These are phyloP conservation scores for Epiblema foenella DNA, from an alignment of 2,888 invertebrate species.

Conservation along the genomic window DNA sequence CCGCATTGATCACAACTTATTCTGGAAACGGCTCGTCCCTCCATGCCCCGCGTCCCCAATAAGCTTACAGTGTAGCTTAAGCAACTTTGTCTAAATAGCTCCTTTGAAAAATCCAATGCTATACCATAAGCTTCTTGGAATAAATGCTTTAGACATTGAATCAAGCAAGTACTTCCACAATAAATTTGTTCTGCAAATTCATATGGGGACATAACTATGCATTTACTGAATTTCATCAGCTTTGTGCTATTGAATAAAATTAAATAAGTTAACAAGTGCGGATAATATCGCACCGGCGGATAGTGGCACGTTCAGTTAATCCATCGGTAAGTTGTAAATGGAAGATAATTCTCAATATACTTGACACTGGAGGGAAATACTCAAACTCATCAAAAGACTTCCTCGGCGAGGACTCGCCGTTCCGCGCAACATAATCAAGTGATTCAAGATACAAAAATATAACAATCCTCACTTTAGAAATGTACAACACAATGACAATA, in stretches of 20 bases:
- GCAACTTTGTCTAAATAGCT: not conserved
- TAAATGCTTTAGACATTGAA: slow-evolving; percentile 15
- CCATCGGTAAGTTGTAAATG: slow-evolving; percentile 46
- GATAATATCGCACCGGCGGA: not conserved
- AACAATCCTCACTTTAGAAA: slow-evolving; percentile 68
- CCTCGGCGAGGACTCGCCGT: slow-evolving; percentile 66
- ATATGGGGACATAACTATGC: slow-evolving; percentile 8
- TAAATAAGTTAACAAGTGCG: slow-evolving; percentile 12
- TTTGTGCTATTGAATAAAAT: slow-evolving; percentile 37
- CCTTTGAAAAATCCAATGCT: not conserved
- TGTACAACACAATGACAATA: slow-evolving; percentile 73
- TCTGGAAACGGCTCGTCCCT: slow-evolving; percentile 67
- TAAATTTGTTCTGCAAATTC: slow-evolving; percentile 14
- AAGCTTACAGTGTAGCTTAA: slow-evolving; percentile 7
- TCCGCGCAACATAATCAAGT: slow-evolving; percentile 57
- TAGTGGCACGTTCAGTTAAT: slow-evolving; percentile 3
- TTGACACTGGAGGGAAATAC: slow-evolving; percentile 45
- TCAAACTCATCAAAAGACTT: slow-evolving; percentile 44
- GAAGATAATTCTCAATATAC: slow-evolving; percentile 49
- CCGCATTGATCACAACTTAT: slow-evolving; percentile 67
- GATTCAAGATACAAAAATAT: slow-evolving; percentile 78
- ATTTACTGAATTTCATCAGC: slow-evolving; percentile 26
- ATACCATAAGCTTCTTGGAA: slow-evolving; percentile 22
- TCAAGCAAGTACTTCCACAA: slow-evolving; percentile 37
- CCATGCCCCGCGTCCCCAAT: slow-evolving; percentile 16